Evolutionary conservation across 2,113 vertebrate genomes (phyloP).

Genomic region (Gracilinanus agilis): DNA sequence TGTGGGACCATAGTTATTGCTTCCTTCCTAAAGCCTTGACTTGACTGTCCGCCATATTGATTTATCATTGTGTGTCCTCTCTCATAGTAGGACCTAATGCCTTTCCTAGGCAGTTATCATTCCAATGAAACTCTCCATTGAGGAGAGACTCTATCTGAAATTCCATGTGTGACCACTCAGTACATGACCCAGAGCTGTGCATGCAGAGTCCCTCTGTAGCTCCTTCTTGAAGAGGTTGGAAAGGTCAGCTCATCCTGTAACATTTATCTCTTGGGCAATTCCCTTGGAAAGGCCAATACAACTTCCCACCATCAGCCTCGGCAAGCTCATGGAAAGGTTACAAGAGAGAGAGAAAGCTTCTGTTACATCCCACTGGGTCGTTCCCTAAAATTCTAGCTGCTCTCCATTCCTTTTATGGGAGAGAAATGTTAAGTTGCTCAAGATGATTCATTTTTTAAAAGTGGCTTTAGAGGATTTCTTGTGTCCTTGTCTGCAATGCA

Average conservation of each 20-base stretch:
- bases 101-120: neutral
- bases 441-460: constrained; percentile 5
- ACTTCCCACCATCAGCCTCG: neutral
- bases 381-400: neutral
- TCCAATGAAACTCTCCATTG: neutral
- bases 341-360: neutral
- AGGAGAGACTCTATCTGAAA: neutral
- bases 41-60: neutral
- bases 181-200: neutral
- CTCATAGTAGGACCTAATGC: neutral
- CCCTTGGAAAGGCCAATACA: neutral
- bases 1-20: too few species aligned
- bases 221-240: neutral
- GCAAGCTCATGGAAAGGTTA: neutral
- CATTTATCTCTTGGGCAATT: neutral
- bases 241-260: neutral
- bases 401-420: neutral
- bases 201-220: neutral
- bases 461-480: neutral
- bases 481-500: neutral
- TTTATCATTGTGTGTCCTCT: neutral
- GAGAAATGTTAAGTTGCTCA: neutral
- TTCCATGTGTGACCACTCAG: neutral
- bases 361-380: neutral
- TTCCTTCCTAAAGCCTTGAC: neutral